These are phyloP conservation scores for Coregonus suidteri DNA, from an alignment of 2,797 vertebrate species.

Conservation along the genomic window DNA sequence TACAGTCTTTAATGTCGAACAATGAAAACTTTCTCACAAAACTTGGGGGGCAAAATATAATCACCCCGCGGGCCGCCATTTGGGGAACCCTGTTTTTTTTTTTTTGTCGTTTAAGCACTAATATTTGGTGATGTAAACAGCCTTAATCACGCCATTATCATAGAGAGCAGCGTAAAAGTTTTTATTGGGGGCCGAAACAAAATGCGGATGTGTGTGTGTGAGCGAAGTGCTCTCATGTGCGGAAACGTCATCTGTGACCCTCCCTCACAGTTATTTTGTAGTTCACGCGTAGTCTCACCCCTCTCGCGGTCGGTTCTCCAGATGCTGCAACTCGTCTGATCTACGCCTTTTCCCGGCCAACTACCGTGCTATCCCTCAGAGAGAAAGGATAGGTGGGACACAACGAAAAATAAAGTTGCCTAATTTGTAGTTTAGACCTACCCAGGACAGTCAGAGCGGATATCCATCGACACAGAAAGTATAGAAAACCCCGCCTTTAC, in stretches of 20 bases:
- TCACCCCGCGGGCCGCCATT: too few relatives aligned
- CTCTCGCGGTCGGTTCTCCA: constrained; percentile 43
- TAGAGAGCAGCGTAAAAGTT: constrained; percentile 10
- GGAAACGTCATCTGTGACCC: constrained; percentile 61
- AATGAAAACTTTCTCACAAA: too few relatives aligned
- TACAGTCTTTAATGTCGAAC: too few relatives aligned
- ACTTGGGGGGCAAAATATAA: too few relatives aligned
- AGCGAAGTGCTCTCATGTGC: constrained; percentile 53
- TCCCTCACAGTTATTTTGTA: constrained; percentile 59
- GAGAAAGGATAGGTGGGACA: constrained; percentile 18
- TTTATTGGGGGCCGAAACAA: constrained; percentile 36
- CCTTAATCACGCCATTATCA: neutral
- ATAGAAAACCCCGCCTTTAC: neutral
- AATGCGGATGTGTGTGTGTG: constrained; percentile 36
- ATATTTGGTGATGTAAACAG: neutral
- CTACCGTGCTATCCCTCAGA: constrained; percentile 38
- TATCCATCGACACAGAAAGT: neutral
- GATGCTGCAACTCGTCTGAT: constrained; percentile 45
- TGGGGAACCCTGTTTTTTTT: too few relatives aligned
- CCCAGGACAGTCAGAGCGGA: neutral
- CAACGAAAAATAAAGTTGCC: constrained; percentile 12
- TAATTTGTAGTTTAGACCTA: neutral
- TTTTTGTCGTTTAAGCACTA: neutral
- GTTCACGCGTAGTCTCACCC: constrained; percentile 18
- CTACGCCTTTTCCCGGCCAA: constrained; percentile 56